A percentile compares a stretch with the other conserved stretches of the same genome.
phyloP scores from a whole-genome alignment of 2,113 vertebrate species.

The Eulemur rufifrons region DNA sequence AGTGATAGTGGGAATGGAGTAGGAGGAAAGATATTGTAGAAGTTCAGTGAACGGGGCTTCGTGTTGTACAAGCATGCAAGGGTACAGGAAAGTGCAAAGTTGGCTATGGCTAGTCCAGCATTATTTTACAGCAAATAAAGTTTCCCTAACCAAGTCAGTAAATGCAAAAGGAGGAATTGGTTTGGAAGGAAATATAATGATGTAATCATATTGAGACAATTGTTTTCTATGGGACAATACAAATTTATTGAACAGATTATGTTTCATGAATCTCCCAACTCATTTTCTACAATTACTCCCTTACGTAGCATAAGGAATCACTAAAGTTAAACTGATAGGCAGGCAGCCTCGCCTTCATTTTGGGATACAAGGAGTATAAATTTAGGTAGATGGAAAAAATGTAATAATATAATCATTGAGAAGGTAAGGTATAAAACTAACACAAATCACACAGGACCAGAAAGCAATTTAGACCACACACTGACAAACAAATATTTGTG shows the following conservation, averaged over 20 bases:
- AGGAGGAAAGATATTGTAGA: not conserved
- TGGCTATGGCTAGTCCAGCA: not conserved
- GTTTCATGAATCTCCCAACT: not conserved
- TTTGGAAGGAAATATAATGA: not conserved
- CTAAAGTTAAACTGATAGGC: not conserved
- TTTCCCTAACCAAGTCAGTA: not conserved
- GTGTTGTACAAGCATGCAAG: not conserved
- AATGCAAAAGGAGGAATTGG: not conserved
- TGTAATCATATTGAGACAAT: not conserved
- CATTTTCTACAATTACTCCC: not conserved
- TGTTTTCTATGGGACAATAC: not conserved
- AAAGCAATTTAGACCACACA: not conserved
- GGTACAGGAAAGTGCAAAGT: not conserved
- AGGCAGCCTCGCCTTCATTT: not conserved
- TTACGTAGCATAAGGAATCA: not conserved
- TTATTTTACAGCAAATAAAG: not conserved
- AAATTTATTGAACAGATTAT: not conserved
- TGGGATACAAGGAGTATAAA: not conserved
- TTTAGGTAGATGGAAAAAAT: conserved; percentile 1
- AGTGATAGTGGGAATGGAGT: not conserved
- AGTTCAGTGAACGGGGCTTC: not conserved
- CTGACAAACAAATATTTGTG: not conserved
- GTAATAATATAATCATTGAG: not conserved
- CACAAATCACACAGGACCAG: not conserved
- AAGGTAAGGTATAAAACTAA: not conserved